These are phyloP conservation scores for Steinernema khuongi DNA, from an alignment of 1,140 invertebrate species.

Conservation along the genomic window DNA sequence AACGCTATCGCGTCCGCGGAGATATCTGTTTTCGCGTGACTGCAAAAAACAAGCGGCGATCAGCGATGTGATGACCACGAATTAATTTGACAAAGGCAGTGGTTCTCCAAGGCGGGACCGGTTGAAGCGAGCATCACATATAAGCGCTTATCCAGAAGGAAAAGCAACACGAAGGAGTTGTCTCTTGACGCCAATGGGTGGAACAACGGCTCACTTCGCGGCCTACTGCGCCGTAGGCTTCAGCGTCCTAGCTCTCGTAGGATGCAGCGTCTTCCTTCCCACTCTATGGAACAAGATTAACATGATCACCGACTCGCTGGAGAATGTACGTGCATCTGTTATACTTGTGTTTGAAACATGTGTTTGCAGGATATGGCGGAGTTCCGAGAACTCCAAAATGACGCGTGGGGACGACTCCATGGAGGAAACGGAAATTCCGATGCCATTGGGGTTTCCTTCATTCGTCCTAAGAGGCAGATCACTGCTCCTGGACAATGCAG, in stretches of 20 bases:
- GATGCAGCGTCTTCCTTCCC: not conserved
- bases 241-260: not conserved
- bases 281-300: constrained; percentile 10
- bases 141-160: not conserved
- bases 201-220: not conserved
- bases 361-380: not conserved
- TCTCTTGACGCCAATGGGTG: not conserved
- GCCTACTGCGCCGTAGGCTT: constrained; percentile 1
- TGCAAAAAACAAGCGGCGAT: not conserved
- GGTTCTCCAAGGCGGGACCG: constrained; percentile 4
- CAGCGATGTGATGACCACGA: not conserved
- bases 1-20: constrained; percentile 1
- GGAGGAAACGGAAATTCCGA: not conserved
- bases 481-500: constrained; percentile 1
- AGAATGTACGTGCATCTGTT: not conserved
- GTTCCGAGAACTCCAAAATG: not conserved
- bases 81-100: constrained; percentile 1
- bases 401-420: not conserved
- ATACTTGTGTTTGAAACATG: not conserved
- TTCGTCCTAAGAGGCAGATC: not conserved
- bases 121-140: not conserved
- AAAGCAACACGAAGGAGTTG: not conserved
- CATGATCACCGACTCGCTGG: not conserved
- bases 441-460: not conserved
- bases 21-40: not conserved